Percentiles rank a stretch among this genome's conserved stretches.
phyloP scores from a whole-genome alignment of 2,888 invertebrate species.

The Punctoribates punctum region DNA sequence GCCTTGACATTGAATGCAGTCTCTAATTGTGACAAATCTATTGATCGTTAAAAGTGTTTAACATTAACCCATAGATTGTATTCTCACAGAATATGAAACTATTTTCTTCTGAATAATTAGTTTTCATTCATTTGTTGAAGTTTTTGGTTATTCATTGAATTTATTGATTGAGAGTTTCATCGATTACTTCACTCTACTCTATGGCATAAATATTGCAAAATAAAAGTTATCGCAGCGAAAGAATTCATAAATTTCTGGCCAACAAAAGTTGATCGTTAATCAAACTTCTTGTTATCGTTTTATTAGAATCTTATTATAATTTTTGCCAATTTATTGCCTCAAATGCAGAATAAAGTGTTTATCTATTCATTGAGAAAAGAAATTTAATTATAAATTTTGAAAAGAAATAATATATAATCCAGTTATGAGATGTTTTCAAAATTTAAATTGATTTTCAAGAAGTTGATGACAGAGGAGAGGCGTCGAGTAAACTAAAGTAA shows the following conservation, averaged over 20 bases:
- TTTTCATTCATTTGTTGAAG: no score
- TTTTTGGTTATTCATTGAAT: not conserved
- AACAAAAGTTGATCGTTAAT: slow-evolving; percentile 17
- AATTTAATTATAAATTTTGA: slow-evolving; percentile 30
- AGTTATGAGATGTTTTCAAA: slow-evolving; percentile 17
- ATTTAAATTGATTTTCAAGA: slow-evolving; percentile 11
- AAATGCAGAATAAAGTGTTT: slow-evolving; percentile 8
- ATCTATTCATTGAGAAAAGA: slow-evolving; percentile 3
- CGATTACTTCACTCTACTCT: not conserved
- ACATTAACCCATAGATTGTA: no score
- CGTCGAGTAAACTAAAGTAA: not conserved
- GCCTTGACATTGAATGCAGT: not conserved
- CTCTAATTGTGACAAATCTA: no score
- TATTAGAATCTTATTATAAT: slow-evolving; percentile 32
- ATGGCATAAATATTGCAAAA: not conserved
- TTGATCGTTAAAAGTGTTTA: no score
- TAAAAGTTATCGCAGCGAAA: not conserved
- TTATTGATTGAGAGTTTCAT: not conserved
- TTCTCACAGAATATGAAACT: no score
- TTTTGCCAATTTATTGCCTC: slow-evolving; percentile 24
- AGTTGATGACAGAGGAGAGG: slow-evolving; percentile 14
- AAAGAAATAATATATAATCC: slow-evolving; percentile 5
- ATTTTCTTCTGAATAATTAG: no score
- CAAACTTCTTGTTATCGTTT: slow-evolving; percentile 24
- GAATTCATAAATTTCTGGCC: not conserved